Evolutionary conservation across 2,797 vertebrate species (phyloP).

Genomic region (Lindbergichthys nudifrons): DNA sequence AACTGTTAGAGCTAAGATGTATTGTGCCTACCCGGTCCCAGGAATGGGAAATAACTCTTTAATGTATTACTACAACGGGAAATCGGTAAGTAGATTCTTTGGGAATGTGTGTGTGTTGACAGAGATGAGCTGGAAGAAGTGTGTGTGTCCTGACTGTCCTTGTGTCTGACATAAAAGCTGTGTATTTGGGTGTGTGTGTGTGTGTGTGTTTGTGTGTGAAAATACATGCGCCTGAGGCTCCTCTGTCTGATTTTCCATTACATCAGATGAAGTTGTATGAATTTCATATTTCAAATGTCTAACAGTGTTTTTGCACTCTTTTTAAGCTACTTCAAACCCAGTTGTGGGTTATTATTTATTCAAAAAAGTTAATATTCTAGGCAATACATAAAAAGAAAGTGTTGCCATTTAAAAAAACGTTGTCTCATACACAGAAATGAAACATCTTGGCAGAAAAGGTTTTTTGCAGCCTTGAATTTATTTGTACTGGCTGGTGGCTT

Average conservation of each 20-base stretch:
- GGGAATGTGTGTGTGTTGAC: conserved; percentile 59
- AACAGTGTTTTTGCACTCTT: conserved; percentile 22
- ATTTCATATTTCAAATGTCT: conserved; percentile 42
- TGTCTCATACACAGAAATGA: conserved; percentile 51
- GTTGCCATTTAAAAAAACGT: conserved; percentile 27
- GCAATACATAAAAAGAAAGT: conserved; percentile 13
- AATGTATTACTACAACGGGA: conserved; percentile 99
- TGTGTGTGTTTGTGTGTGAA: conserved; percentile 5
- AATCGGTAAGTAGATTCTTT: conserved; percentile 92
- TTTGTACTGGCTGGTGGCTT: conserved; percentile 81
- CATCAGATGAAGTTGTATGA: conserved; percentile 69
- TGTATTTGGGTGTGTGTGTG: background rate
- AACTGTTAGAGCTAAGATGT: conserved; percentile 89
- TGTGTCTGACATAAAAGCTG: conserved; percentile 19
- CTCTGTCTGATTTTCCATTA: conserved; percentile 71
- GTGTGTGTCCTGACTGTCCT: conserved; percentile 26
- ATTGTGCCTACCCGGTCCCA: conserved; percentile 97
- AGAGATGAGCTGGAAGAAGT: conserved; percentile 46
- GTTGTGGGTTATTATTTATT: background rate
- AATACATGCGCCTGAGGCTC: conserved; percentile 39
- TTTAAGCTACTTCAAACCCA: background rate
- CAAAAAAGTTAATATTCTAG: conserved; percentile 19
- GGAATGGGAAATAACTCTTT: conserved; percentile 97
- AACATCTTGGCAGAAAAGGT: conserved; percentile 49
- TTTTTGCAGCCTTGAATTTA: conserved; percentile 74